phyloP scores from a whole-genome alignment of 2,888 invertebrate species.

The Lasioglossum morio region DNA sequence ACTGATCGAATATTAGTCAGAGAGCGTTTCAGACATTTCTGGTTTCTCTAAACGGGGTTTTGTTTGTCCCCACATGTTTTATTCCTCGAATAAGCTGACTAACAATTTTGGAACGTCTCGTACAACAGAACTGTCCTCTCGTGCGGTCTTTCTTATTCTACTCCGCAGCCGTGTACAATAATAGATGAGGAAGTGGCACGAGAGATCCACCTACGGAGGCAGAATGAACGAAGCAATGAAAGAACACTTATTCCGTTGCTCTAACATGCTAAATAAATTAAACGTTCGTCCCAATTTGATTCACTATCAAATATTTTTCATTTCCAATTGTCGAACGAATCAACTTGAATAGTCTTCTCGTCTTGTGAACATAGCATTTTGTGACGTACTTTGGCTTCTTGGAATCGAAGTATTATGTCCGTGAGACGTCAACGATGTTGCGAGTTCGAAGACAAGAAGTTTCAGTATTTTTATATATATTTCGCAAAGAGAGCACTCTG shows the following conservation, averaged over 20 bases:
- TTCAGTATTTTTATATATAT: not conserved
- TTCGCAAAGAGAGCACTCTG: not conserved
- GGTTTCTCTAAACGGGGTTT: not conserved
- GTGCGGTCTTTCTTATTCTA: not conserved
- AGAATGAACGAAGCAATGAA: not conserved
- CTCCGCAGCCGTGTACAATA: not conserved
- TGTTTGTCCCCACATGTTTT: not conserved
- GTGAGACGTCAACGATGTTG: not conserved
- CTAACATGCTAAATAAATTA: not conserved
- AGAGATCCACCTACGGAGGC: constrained; percentile 8
- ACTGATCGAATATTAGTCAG: not conserved
- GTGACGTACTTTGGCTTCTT: not conserved
- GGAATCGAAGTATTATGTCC: not conserved
- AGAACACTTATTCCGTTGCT: not conserved
- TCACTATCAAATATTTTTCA: not conserved
- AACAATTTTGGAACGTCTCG: not conserved
- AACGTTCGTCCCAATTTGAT: not conserved
- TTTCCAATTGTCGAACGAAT: not conserved
- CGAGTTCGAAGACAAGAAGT: not conserved
- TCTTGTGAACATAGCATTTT: not conserved
- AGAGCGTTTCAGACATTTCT: not conserved
- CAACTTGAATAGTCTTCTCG: not conserved
- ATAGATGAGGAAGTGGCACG: not conserved
- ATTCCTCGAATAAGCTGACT: not conserved
- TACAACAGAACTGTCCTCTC: not conserved